These are phyloP conservation scores for Epinotia demarniana DNA, from an alignment of 2,888 invertebrate genomes.

Conservation along the genomic window DNA sequence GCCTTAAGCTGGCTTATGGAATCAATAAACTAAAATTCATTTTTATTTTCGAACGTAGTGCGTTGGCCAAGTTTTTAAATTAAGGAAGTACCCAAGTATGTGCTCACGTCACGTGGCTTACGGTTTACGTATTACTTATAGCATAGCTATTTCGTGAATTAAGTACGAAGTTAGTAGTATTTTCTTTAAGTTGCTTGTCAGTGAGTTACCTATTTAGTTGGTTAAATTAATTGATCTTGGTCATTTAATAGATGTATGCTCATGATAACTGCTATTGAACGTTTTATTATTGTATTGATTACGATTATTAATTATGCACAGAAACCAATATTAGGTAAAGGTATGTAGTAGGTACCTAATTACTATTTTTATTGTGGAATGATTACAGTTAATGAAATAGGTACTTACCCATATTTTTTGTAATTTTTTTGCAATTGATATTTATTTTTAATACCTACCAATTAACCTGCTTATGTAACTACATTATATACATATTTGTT, in stretches of 20 bases:
- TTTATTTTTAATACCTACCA: no score
- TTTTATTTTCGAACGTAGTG: constrained; percentile 65
- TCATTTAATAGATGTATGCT: neutral
- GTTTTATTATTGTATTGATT: neutral
- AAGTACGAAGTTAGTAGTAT: constrained; percentile 19
- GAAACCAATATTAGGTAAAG: no score
- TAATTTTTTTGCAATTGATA: no score
- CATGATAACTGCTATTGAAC: constrained; percentile 8
- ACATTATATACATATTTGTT: no score
- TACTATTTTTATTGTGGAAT: neutral
- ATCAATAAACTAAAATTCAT: constrained; percentile 80
- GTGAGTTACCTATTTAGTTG: constrained; percentile 9
- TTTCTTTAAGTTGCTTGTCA: neutral
- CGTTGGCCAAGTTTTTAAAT: constrained; percentile 47
- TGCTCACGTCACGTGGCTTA: neutral
- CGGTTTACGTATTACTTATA: neutral
- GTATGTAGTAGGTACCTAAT: no score
- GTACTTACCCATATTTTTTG: no score
- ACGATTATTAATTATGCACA: constrained; percentile 10
- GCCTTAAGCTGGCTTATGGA: constrained; percentile 64
- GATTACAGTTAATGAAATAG: no score
- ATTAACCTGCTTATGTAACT: no score
- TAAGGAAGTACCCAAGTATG: constrained; percentile 10
- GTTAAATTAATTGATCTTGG: constrained; percentile 12
- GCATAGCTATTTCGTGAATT: constrained; percentile 8